phyloP scores from a whole-genome alignment of 2,888 invertebrate genomes.

The Eristalis arbustorum region DNA sequence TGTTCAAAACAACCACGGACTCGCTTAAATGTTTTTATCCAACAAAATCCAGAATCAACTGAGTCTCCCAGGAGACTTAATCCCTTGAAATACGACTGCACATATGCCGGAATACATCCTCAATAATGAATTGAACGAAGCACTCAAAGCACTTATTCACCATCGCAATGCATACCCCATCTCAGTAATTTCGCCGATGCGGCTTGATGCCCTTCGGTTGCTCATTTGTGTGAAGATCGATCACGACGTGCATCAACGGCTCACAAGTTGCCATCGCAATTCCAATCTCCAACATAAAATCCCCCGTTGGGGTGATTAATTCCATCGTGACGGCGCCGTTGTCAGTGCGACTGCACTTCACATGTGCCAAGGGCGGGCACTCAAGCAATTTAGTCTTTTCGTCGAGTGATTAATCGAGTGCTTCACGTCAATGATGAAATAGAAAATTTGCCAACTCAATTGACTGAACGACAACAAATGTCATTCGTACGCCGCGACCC shows the following conservation, averaged over 20 bases:
- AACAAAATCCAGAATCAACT: not conserved
- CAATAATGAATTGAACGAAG: not conserved
- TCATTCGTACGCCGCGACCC: not conserved
- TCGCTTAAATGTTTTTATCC: not conserved
- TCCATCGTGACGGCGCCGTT: not conserved
- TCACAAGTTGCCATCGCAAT: not conserved
- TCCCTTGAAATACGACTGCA: not conserved
- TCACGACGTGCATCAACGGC: not conserved
- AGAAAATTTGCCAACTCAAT: conserved; percentile 28
- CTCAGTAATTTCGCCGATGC: not conserved
- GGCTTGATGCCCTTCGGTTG: not conserved
- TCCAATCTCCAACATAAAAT: not conserved
- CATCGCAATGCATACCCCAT: not conserved
- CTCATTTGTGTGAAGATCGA: not conserved
- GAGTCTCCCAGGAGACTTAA: not conserved
- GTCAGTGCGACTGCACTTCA: not conserved
- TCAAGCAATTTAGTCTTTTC: conserved; percentile 21
- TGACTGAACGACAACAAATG: conserved; percentile 11
- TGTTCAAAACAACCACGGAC: too few relatives aligned
- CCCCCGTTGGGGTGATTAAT: not conserved
- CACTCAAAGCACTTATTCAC: not conserved
- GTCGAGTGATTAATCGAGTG: conserved; percentile 38
- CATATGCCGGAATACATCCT: not conserved
- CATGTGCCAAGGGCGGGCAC: not conserved
- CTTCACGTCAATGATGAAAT: conserved; percentile 25